phyloP scores from a whole-genome alignment of 1,140 invertebrate species.

The Contarinia nasturtii region DNA sequence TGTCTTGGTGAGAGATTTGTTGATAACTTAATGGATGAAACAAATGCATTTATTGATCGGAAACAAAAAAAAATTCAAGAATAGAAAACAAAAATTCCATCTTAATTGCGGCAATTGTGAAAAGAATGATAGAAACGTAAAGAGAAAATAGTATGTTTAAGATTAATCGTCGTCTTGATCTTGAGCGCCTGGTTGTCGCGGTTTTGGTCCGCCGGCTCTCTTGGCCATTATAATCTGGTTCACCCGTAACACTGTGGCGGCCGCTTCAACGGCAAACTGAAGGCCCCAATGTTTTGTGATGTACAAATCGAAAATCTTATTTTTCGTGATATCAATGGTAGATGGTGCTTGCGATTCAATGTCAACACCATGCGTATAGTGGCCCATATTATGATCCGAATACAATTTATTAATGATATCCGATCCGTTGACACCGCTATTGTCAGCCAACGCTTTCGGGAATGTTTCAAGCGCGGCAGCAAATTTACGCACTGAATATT shows the following conservation, averaged over 20 bases:
- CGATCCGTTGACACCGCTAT: conserved; percentile 74
- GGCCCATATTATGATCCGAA: conserved; percentile 69
- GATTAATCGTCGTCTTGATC: conserved; percentile 13
- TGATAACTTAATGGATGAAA: too few species aligned
- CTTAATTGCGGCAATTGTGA: too few species aligned
- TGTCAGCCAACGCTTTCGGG: conserved; percentile 84
- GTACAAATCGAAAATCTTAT: conserved; percentile 68
- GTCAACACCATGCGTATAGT: conserved; percentile 70
- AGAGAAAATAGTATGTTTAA: neutral
- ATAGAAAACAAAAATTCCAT: too few species aligned
- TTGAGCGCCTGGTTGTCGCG: conserved; percentile 24
- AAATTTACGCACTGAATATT: conserved; percentile 93
- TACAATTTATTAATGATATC: conserved; percentile 82
- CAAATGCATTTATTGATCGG: too few species aligned
- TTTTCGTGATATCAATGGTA: conserved; percentile 53
- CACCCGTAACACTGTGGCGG: conserved; percentile 86
- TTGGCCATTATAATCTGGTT: conserved; percentile 99
- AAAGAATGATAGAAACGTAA: too few species aligned
- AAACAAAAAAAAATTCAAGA: too few species aligned
- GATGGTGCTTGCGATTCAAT: conserved; percentile 55
- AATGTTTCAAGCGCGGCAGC: conserved; percentile 78
- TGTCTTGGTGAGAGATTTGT: too few species aligned
- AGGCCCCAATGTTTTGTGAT: conserved; percentile 81
- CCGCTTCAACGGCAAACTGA: conserved; percentile 86
- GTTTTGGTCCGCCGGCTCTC: conserved; percentile 84